These are phyloP conservation scores for Leptestheria dahalacensis DNA, from an alignment of 1,140 invertebrate species.

Conservation along the genomic window DNA sequence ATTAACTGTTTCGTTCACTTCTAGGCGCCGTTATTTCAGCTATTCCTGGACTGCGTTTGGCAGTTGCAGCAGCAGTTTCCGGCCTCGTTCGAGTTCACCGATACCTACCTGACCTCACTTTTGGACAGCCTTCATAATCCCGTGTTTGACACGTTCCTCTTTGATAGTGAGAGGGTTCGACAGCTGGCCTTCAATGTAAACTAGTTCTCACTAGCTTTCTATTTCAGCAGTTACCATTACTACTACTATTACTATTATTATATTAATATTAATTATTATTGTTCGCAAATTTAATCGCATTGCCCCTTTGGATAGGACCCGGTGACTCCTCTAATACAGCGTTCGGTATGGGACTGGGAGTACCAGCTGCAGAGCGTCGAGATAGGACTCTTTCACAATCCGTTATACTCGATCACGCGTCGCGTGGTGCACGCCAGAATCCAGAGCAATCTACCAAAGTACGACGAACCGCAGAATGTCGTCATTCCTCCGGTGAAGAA, in stretches of 20 bases:
- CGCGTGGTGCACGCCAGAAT: conserved; percentile 12
- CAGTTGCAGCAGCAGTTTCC: conserved; percentile 79
- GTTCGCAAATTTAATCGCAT: too few species aligned
- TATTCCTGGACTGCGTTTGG: conserved; percentile 88
- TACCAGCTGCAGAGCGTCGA: conserved; percentile 56
- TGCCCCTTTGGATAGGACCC: too few species aligned
- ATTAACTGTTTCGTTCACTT: conserved; percentile 19
- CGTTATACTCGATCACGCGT: conserved; percentile 40
- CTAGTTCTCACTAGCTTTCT: neutral
- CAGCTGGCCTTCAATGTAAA: conserved; percentile 36
- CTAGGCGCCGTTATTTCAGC: conserved; percentile 66
- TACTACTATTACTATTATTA: conserved; percentile 6
- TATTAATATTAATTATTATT: conserved; percentile 19
- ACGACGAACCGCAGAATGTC: neutral
- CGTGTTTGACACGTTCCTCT: conserved; percentile 82
- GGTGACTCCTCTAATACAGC: conserved; percentile 37
- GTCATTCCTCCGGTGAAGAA: neutral
- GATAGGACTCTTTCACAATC: conserved; percentile 55
- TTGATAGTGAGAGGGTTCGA: conserved; percentile 62
- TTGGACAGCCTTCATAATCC: conserved; percentile 78
- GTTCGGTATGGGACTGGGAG: conserved; percentile 70
- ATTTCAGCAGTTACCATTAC: neutral
- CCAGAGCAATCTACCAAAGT: neutral
- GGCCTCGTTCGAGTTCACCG: conserved; percentile 74
- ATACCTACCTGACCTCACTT: conserved; percentile 76